phyloP scores from a whole-genome alignment of 2,113 vertebrate genomes.

The Triplophysa dalaica region DNA sequence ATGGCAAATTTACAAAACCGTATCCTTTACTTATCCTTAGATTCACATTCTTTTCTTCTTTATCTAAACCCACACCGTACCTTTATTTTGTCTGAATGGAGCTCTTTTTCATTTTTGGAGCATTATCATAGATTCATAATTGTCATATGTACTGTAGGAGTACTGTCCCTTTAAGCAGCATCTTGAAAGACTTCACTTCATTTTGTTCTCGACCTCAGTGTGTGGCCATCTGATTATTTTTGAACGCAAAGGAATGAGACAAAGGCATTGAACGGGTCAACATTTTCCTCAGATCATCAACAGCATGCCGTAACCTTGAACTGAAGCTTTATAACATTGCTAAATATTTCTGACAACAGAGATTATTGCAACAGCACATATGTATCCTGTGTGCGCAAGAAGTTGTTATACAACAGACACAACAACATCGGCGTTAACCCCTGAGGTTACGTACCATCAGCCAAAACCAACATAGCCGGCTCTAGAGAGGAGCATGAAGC shows the following conservation, averaged over 20 bases:
- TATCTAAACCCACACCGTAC: no score
- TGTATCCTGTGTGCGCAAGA: conserved; percentile 51
- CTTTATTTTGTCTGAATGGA: no score
- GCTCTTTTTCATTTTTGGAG: no score
- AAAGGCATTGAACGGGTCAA: conserved; percentile 30
- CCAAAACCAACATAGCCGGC: conserved; percentile 63
- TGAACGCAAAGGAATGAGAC: conserved; percentile 38
- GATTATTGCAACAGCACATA: conserved; percentile 23
- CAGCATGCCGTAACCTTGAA: neutral
- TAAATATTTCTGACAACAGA: conserved; percentile 38
- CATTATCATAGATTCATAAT: neutral
- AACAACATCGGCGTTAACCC: conserved; percentile 63
- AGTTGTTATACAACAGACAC: conserved; percentile 51
- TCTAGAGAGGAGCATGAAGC: conserved; percentile 26
- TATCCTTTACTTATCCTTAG: no score
- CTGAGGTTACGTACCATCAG: conserved; percentile 58
- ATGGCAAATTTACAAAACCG: no score
- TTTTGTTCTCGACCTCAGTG: conserved; percentile 13
- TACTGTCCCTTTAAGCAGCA: conserved; percentile 3
- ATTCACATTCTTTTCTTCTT: no score
- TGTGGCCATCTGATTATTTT: conserved; percentile 42
- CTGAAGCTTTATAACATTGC: conserved; percentile 13
- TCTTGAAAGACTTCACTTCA: conserved; percentile 12
- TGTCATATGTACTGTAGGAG: neutral
- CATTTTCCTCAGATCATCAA: conserved; percentile 34